Evolutionary conservation across 2,888 invertebrate species (phyloP).

Genomic region (Lepidochrysops patricia): DNA sequence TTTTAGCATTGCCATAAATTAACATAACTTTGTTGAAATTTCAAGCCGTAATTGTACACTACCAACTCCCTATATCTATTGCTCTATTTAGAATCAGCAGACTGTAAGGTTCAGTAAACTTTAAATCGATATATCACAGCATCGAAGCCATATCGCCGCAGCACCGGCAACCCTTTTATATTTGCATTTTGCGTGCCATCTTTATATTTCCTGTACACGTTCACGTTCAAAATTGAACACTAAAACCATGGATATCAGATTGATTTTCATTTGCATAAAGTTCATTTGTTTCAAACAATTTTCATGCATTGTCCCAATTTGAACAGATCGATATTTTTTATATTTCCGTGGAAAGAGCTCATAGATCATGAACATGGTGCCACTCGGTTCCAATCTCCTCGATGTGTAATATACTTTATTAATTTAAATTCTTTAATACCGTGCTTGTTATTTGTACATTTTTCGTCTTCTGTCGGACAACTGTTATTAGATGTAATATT

Average conservation of each 20-base stretch:
- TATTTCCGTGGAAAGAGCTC: neutral
- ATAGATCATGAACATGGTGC: neutral
- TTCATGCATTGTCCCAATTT: constrained; percentile 1
- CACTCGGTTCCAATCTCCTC: constrained; percentile 3
- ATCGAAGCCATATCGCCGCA: constrained; percentile 8
- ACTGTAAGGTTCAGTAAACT: neutral
- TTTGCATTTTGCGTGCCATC: constrained; percentile 9
- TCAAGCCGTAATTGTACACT: neutral
- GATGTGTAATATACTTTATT: no score
- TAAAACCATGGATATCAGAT: neutral
- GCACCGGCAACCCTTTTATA: constrained; percentile 3
- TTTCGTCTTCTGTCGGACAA: no score
- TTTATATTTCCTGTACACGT: neutral
- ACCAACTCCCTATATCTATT: neutral
- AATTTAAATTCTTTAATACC: no score
- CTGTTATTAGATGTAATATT: no score
- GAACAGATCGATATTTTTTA: constrained; percentile 5
- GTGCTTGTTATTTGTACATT: no score
- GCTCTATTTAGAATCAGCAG: constrained; percentile 2
- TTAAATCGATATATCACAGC: constrained; percentile 10
- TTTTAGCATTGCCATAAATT: neutral
- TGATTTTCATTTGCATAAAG: neutral
- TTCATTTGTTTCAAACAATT: neutral
- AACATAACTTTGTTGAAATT: neutral
- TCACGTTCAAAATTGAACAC: neutral